Base-by-base conservation (phyloP, 2,888 invertebrate genomes). In the Amblyteles armatorius region DNA sequence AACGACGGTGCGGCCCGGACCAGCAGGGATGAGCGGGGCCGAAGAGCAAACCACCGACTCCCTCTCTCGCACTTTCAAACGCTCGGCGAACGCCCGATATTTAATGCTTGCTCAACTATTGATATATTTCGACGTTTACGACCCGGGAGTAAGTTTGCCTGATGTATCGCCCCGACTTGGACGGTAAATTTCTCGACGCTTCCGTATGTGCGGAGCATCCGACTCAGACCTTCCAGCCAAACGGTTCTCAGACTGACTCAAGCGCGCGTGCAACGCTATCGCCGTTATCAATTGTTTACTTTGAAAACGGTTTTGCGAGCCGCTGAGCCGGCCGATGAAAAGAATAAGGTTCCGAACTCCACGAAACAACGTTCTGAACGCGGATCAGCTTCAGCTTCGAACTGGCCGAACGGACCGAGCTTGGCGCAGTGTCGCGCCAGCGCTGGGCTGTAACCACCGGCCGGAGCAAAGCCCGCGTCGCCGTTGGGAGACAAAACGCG, bases 91-190 rank as follows among this genome's bases (percentile, higher is more conserved):
- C 79, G 82, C 71, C 80, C 85, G 88, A 89, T 92, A 91, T 90
- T 90, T 90, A 89, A 87, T 88, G 87, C 88, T 86, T 83, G 84
- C 83, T 83, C 87, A 85, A 88, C 91, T 91, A 92, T 92, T 92
- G 92, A 92, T 93, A 91, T 92, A 93, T 92, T 91, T 90, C 89
- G 92, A 92, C 91, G 84, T 93, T 93, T 92, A 93, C 93, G 91
- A 91, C 91, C 91, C 85, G 83, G 88, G 87, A 87, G 89, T 91
- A 91, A 92, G 90, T 92, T 92, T 87, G 85, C 89, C 86, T 91
- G 90, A 93, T 92, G 89, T 90, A 92, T 88, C 88, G 85, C 86
- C 57, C 69, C 89, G 89, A 90, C 26, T 92, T 89, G 85, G 89
- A 88, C 88, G 89, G 89, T 92, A 92, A 92, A 92, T 92, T 91